Evolutionary conservation across 2,113 vertebrate genomes (phyloP).

Genomic region (Siniperca knerii): DNA sequence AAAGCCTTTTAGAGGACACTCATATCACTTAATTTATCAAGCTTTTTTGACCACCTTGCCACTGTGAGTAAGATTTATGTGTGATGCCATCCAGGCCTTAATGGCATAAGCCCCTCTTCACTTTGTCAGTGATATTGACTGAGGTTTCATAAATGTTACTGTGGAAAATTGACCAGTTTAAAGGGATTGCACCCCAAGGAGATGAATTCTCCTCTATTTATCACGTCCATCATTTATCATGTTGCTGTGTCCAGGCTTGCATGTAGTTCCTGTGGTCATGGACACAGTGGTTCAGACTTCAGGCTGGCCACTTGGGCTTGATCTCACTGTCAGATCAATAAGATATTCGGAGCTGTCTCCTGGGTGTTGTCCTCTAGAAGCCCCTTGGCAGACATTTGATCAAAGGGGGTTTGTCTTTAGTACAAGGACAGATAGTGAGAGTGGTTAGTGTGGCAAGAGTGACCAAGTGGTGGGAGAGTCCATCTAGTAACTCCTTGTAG

Average conservation of each 20-base stretch:
- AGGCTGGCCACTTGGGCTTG: slow-evolving; percentile 29
- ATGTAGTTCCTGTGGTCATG: slow-evolving; percentile 33
- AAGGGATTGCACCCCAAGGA: slow-evolving; percentile 45
- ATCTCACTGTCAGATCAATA: slow-evolving; percentile 59
- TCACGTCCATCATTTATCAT: slow-evolving; percentile 1
- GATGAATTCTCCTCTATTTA: slow-evolving; percentile 28
- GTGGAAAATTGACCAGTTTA: slow-evolving; percentile 53
- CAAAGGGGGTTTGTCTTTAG: slow-evolving; percentile 36
- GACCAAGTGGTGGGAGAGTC: slow-evolving; percentile 27
- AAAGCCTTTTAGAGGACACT: slow-evolving; percentile 57
- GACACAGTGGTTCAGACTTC: slow-evolving; percentile 21
- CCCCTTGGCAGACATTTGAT: slow-evolving; percentile 47
- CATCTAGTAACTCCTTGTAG: not conserved
- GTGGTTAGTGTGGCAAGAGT: slow-evolving; percentile 15
- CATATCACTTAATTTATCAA: slow-evolving; percentile 65
- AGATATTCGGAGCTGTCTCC: slow-evolving; percentile 43
- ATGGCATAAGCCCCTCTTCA: slow-evolving; percentile 32
- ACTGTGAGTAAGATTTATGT: slow-evolving; percentile 54
- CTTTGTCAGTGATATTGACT: slow-evolving; percentile 56
- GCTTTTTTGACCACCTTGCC: slow-evolving; percentile 44
- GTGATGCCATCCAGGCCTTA: slow-evolving; percentile 37
- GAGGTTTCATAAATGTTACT: slow-evolving; percentile 54
- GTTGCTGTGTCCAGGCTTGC: slow-evolving; percentile 9
- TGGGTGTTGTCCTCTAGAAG: slow-evolving; percentile 49
- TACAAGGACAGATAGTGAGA: slow-evolving; percentile 28